Evolutionary conservation across 2,797 vertebrate genomes (phyloP).

Genomic region (Propithecus deckenii): DNA sequence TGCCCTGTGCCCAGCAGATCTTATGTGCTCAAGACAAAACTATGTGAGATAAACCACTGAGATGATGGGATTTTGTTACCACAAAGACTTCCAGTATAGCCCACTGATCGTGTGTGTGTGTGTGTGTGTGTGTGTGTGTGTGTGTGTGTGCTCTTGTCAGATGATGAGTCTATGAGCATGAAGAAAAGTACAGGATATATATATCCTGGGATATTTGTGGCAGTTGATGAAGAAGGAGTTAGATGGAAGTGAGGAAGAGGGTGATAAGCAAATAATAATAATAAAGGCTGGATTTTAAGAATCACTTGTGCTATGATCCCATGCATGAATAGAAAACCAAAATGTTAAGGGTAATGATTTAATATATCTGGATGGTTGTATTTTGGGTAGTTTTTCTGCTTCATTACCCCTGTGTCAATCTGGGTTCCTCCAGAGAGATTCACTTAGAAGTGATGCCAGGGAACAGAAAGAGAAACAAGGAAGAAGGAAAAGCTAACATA

Average conservation of each 20-base stretch:
- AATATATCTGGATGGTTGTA: background rate
- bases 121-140: background rate
- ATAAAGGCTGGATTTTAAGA: background rate
- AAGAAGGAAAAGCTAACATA: background rate
- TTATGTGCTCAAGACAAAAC: background rate
- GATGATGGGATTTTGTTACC: background rate
- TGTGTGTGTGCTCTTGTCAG: background rate
- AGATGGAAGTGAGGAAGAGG: background rate
- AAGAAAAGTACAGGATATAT: background rate
- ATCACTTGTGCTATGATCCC: background rate
- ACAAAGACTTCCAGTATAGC: background rate
- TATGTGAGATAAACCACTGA: background rate
- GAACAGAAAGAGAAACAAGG: background rate
- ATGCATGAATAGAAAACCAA: background rate
- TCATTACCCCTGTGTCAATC: background rate
- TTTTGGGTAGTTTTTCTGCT: background rate
- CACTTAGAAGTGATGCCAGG: background rate
- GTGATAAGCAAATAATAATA: background rate
- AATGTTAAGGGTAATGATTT: background rate
- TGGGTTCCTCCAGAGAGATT: background rate
- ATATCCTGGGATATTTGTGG: background rate
- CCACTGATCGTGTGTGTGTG: background rate
- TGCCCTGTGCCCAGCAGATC: too few species aligned
- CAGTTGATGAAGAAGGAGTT: background rate
- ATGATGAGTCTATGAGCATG: background rate